Percentiles rank a stretch among this genome's conserved stretches.
Conservation (phyloP, 2,888 invertebrate genomes). For the Allophyes oxyacanthae region DNA sequence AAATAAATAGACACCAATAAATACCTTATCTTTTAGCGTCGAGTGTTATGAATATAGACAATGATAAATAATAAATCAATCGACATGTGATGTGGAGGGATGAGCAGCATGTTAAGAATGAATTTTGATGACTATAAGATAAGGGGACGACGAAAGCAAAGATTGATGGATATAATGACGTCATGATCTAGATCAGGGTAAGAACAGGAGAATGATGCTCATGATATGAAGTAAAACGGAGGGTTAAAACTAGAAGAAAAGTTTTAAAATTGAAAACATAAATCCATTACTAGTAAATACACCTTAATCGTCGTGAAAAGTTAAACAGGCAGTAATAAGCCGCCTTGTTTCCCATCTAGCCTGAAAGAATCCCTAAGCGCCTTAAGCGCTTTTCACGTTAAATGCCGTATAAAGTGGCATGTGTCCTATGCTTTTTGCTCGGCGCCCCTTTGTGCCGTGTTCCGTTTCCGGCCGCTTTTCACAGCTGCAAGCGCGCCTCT, state of each 20-base stretch:
- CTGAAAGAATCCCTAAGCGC: slow-evolving; percentile 48
- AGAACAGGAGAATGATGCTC: too few species aligned
- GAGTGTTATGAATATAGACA: neutral
- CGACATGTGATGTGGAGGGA: too few species aligned
- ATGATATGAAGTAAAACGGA: too few species aligned
- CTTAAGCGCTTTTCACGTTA: slow-evolving; percentile 58
- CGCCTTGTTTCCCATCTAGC: slow-evolving; percentile 8
- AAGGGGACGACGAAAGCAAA: too few species aligned
- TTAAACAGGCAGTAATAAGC: slow-evolving; percentile 32
- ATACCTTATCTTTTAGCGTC: neutral
- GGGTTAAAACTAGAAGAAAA: too few species aligned
- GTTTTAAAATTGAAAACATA: too few species aligned
- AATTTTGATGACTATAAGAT: too few species aligned
- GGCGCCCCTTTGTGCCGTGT: slow-evolving; percentile 65
- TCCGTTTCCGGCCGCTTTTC: slow-evolving; percentile 68
- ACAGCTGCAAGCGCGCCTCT: slow-evolving; percentile 49
- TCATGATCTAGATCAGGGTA: too few species aligned
- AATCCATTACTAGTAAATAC: neutral
- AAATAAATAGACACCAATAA: too few species aligned
- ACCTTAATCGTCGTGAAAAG: slow-evolving; percentile 11
- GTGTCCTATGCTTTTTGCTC: slow-evolving; percentile 63
- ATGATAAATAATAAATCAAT: too few species aligned
- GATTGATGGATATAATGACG: too few species aligned
- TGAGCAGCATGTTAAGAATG: too few species aligned
- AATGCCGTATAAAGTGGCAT: slow-evolving; percentile 65